Percentiles rank a stretch among this genome's conserved stretches.
Evolutionary conservation across 2,797 vertebrate species (phyloP).

Genomic region (Leptoclinus maculatus): DNA sequence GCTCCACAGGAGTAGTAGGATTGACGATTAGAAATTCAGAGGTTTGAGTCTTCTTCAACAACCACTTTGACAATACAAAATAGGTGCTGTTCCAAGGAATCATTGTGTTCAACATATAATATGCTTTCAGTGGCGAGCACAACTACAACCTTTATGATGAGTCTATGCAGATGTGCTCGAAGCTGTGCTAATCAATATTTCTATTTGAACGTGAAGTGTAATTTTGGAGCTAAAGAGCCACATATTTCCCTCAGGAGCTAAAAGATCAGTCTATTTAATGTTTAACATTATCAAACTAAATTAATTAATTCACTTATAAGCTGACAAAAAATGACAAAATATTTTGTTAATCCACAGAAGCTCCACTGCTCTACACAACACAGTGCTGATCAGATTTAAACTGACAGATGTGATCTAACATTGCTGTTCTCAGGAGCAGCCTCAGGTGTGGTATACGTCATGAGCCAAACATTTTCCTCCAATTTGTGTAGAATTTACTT

Average conservation of each 20-base stretch:
- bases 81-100: background rate
- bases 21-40: background rate
- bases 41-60: background rate
- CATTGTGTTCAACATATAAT: background rate
- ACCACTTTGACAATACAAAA: background rate
- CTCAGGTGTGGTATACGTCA: background rate
- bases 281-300: background rate
- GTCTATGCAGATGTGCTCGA: background rate
- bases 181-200: conserved; percentile 5
- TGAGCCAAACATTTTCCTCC: background rate
- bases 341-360: background rate
- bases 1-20: background rate
- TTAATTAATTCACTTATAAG: background rate
- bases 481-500: background rate
- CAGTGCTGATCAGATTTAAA: background rate
- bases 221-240: background rate
- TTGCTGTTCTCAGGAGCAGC: background rate
- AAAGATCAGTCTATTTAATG: background rate
- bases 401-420: background rate
- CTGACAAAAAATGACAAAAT: background rate
- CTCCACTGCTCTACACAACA: background rate
- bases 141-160: background rate
- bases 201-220: background rate
- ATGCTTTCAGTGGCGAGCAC: background rate
- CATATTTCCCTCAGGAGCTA: conserved; percentile 1